Evolutionary conservation across 2,888 invertebrate species (phyloP).

Genomic region (Spisula subtruncata): DNA sequence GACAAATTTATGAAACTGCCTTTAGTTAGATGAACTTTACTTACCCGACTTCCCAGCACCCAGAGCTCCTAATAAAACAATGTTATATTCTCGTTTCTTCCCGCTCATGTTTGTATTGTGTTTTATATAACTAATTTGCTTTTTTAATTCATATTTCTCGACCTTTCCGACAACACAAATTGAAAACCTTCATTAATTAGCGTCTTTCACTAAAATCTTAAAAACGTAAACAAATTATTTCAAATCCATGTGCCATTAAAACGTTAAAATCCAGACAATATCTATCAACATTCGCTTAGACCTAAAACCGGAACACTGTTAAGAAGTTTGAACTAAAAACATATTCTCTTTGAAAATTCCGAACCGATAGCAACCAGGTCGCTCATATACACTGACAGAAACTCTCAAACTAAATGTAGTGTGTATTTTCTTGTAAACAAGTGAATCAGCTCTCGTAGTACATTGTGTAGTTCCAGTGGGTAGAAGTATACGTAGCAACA

Average conservation of each 20-base stretch:
- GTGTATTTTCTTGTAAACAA: conserved; percentile 11
- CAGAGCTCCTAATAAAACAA: conserved; percentile 91
- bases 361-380: not conserved
- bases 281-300: not conserved
- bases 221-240: not conserved
- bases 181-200: not conserved
- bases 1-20: not conserved
- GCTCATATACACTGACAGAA: not conserved
- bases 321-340: not conserved
- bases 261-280: not conserved
- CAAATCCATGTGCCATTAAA: not conserved
- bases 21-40: conserved; percentile 69
- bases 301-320: not conserved
- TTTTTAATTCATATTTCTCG: not conserved
- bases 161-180: not conserved
- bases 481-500: not conserved
- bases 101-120: conserved; percentile 70
- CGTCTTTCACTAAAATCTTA: not conserved
- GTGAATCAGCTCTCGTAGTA: not conserved
- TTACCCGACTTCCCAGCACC: conserved; percentile 95
- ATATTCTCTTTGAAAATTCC: not conserved
- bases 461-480: not conserved
- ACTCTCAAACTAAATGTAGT: not conserved
- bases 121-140: not conserved
- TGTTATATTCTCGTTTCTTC: conserved; percentile 76